Evolutionary conservation across 2,113 vertebrate species (phyloP), one percentile per base, ranked within the genome.

Genomic region (Cephalopholis sonnerati): DNA sequence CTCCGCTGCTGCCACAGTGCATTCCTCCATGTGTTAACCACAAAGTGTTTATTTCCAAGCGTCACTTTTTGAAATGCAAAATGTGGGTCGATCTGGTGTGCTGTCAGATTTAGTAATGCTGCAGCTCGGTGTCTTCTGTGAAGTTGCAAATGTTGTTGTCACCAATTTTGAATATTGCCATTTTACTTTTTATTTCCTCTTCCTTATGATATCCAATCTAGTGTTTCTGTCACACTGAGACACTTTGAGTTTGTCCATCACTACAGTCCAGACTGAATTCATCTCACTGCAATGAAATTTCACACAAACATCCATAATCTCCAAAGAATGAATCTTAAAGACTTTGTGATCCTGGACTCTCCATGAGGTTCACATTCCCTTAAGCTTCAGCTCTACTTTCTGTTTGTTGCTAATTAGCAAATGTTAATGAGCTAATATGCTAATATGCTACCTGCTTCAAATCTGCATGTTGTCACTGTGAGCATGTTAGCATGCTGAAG

Each of bases 51-150:
- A 32, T 75, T 25, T 68, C 36, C 20, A 6, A 48, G 59, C 4
- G 13, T 27, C 5, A 11, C n/a, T 22, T 74, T 81, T 25, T 27
- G 4, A 74, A 59, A 74, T 66, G 39, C 41, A 29, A 68, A 59
- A 41, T 44, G 10, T 39, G 17, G 51, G 29, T 62, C 1, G 25
- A 44, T 46, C 24, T 17, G 10, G 32, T 46, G 25, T 25, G 64
- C 72, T 63, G 25, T 55, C 57, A 55, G 25, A 55, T 17, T 66
- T 25, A 64, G 17, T 13, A n/a, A 22, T 4, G 51, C 27, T 25
- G 22, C 57, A 16, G 32, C 25, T 65, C 5, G 10, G 25, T 8
- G 12, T 48, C 65, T 9, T 32, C n/a, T 24, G 27, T 25, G 15
- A 50, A 66, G 16, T 29, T 36, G 24, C 7, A 63, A 62, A 67